These are phyloP conservation scores for Lycocerus yunnanus DNA, from an alignment of 2,888 invertebrate species.

Conservation along the genomic window DNA sequence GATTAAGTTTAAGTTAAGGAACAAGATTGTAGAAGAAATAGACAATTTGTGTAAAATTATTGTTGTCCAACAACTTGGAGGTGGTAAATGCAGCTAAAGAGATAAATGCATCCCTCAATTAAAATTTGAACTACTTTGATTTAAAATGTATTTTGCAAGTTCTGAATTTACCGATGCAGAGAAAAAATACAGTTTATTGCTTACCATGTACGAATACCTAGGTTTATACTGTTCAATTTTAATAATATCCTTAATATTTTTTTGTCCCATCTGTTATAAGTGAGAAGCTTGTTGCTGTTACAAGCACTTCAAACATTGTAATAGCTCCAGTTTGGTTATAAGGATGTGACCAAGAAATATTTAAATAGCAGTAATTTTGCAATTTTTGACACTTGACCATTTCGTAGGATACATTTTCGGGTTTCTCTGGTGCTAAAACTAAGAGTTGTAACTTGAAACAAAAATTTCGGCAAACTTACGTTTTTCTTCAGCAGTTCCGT, in stretches of 20 bases:
- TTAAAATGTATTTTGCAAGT: too few relatives aligned
- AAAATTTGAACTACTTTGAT: too few relatives aligned
- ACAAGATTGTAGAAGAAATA: too few relatives aligned
- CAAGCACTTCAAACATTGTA: constrained; percentile 45
- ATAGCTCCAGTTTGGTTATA: constrained; percentile 48
- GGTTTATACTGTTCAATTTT: constrained; percentile 39
- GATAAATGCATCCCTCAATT: too few relatives aligned
- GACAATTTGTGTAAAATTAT: too few relatives aligned
- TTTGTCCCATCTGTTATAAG: constrained; percentile 33
- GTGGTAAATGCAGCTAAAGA: too few relatives aligned
- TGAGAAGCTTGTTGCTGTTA: constrained; percentile 37
- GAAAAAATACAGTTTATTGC: too few relatives aligned
- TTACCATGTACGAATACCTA: constrained; percentile 31
- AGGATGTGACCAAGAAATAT: constrained; percentile 50
- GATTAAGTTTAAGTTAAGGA: too few relatives aligned
- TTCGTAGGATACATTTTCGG: constrained; percentile 46
- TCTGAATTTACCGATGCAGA: too few relatives aligned
- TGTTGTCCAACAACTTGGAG: too few relatives aligned
- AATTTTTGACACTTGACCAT: constrained; percentile 42
- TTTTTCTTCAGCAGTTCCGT: constrained; percentile 38
- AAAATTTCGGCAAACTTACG: constrained; percentile 34
- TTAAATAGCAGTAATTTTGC: constrained; percentile 46
- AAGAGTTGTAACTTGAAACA: neutral
- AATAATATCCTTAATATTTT: constrained; percentile 43
- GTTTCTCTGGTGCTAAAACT: constrained; percentile 45